These are phyloP conservation scores for Lamellibrachia columna DNA, from an alignment of 2,888 invertebrate genomes.

Conservation along the genomic window DNA sequence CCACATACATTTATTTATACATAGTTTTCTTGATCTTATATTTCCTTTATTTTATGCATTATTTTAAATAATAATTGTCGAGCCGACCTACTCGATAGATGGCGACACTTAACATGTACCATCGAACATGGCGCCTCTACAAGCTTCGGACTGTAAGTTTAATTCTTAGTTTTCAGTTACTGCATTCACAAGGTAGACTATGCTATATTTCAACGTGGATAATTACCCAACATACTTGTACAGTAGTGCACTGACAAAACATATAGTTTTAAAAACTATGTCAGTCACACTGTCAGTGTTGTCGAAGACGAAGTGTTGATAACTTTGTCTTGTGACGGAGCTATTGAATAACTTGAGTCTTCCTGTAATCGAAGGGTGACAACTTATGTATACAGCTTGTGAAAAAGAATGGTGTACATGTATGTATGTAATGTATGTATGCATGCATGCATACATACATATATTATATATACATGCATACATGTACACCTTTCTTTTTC, in stretches of 20 bases:
- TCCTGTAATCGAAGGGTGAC: background rate
- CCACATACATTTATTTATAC: too few relatives aligned
- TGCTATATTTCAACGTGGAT: background rate
- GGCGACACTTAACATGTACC: background rate
- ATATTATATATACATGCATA: background rate
- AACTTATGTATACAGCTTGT: background rate
- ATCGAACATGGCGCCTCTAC: background rate
- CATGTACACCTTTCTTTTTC: background rate
- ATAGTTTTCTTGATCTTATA: too few relatives aligned
- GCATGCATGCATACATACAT: background rate
- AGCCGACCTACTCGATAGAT: background rate
- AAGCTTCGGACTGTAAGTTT: slow-evolving; percentile 10
- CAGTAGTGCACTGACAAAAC: background rate
- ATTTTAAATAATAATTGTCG: too few relatives aligned
- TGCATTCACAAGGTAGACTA: background rate
- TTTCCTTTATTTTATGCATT: too few relatives aligned
- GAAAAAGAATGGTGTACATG: background rate
- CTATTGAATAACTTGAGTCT: background rate
- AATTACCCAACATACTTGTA: background rate
- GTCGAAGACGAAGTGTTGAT: background rate
- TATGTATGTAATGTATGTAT: background rate
- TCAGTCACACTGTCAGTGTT: background rate
- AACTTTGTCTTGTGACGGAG: background rate
- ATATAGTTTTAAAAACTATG: background rate
- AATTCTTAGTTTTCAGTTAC: background rate